phyloP scores from a whole-genome alignment of 2,797 vertebrate species.

The Chelon auratus region DNA sequence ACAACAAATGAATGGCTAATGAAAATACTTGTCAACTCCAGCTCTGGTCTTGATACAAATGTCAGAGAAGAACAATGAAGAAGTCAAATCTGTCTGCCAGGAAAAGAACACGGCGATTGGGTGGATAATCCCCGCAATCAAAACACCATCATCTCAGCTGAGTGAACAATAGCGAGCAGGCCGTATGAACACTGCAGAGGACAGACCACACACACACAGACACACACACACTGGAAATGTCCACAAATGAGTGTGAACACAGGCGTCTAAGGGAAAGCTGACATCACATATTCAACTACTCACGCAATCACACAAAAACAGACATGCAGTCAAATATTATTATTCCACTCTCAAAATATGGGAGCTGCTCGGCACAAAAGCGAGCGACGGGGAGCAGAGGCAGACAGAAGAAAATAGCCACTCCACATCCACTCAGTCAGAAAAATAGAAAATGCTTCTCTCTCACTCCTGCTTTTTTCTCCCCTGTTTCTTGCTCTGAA shows the following conservation, averaged over 20 bases:
- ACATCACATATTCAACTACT: slow-evolving; percentile 36
- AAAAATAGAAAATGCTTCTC: slow-evolving; percentile 55
- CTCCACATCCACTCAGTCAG: slow-evolving; percentile 62
- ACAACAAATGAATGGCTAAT: not conserved
- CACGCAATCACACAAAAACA: slow-evolving; percentile 12
- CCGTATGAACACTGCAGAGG: slow-evolving; percentile 14
- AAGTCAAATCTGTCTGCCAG: slow-evolving; percentile 1
- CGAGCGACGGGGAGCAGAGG: slow-evolving; percentile 24
- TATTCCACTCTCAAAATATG: slow-evolving; percentile 35
- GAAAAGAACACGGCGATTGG: slow-evolving; percentile 37
- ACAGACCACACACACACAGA: slow-evolving; percentile 13
- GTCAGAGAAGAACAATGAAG: not conserved
- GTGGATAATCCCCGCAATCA: slow-evolving; percentile 69
- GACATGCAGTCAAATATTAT: slow-evolving; percentile 20
- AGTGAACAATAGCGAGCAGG: slow-evolving; percentile 55
- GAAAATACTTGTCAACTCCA: not conserved
- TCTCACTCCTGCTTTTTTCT: slow-evolving; percentile 17
- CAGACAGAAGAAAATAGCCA: slow-evolving; percentile 60
- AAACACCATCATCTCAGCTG: slow-evolving; percentile 68
- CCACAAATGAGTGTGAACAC: not conserved
- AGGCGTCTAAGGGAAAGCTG: not conserved
- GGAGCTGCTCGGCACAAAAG: slow-evolving; percentile 39
- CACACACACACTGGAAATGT: slow-evolving; percentile 10
- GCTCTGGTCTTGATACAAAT: not conserved
- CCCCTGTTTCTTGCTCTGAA: slow-evolving; percentile 36